Conservation (phyloP, 1,140 invertebrate genomes). For the Drosophila nikananu region DNA sequence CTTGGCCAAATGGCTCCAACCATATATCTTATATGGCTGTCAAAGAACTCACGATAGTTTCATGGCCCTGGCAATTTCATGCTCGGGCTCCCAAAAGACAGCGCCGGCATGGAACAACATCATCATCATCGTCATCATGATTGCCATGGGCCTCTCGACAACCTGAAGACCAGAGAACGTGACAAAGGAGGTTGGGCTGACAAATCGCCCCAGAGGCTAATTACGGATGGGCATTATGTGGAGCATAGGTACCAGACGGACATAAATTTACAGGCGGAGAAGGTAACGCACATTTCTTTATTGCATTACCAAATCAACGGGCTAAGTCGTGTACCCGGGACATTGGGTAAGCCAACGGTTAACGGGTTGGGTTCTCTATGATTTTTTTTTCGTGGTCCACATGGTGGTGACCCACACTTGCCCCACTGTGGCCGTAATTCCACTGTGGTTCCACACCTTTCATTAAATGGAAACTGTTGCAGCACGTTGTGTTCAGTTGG, state of each 20-base stretch:
- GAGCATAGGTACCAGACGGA: conserved; percentile 66
- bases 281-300: conserved; percentile 29
- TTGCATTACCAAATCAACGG: conserved; percentile 35
- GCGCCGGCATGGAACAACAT: conserved; percentile 29
- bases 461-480: conserved; percentile 80
- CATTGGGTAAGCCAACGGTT: conserved; percentile 64
- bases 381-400: conserved; percentile 14
- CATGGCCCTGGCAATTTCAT: conserved; percentile 27
- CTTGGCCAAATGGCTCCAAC: conserved; percentile 12
- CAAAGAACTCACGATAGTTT: conserved; percentile 51
- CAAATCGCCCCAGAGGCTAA: conserved; percentile 58
- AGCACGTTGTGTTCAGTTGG: conserved; percentile 43
- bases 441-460: conserved; percentile 53
- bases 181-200: conserved; percentile 46
- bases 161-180: conserved; percentile 24
- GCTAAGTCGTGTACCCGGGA: conserved; percentile 25
- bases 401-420: conserved; percentile 49
- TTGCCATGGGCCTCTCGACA: conserved; percentile 1
- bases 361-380: conserved; percentile 25
- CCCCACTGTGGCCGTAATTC: conserved; percentile 44
- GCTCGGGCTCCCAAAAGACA: conserved; percentile 22
- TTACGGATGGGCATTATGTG: conserved; percentile 63
- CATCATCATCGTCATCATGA: conserved; percentile 11
- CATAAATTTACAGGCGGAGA: conserved; percentile 50
- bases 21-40: conserved; percentile 52